phyloP scores from a whole-genome alignment of 2,113 vertebrate species.

The Ciconia maguari region DNA sequence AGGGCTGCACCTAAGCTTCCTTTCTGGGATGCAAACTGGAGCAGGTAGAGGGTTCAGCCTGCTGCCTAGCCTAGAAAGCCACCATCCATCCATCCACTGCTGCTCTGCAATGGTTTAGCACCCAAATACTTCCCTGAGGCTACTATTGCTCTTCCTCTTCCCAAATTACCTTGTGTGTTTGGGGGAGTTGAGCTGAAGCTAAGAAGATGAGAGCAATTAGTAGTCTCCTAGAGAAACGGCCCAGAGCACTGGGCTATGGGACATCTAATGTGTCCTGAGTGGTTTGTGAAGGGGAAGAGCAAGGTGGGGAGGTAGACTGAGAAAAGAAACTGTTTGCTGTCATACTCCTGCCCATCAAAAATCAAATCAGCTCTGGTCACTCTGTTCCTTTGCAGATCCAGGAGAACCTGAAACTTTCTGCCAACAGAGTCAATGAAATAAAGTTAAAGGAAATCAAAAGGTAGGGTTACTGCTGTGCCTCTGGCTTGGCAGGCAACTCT shows the following conservation, averaged over 20 bases:
- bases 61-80: not conserved
- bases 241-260: not conserved
- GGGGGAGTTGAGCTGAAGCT: not conserved
- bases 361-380: not conserved
- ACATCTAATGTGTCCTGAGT: not conserved
- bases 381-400: slow-evolving; percentile 66
- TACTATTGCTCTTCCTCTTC: not conserved
- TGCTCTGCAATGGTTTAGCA: not conserved
- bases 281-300: not conserved
- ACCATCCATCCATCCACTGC: not conserved
- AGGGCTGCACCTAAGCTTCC: not conserved
- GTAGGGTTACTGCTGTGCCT: not conserved
- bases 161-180: not conserved
- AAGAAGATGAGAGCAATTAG: not conserved
- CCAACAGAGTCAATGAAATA: slow-evolving; percentile 31
- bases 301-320: not conserved
- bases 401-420: slow-evolving; percentile 58
- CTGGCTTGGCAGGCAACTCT: not conserved
- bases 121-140: no score
- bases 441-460: slow-evolving; percentile 42
- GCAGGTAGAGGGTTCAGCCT: not conserved
- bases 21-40: not conserved
- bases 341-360: rapidly evolving
- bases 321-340: not conserved
- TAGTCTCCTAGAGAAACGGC: not conserved